Evolutionary conservation across 2,888 invertebrate species (phyloP), one percentile per base, ranked within the genome.

Genomic region (Acleris cristana): DNA sequence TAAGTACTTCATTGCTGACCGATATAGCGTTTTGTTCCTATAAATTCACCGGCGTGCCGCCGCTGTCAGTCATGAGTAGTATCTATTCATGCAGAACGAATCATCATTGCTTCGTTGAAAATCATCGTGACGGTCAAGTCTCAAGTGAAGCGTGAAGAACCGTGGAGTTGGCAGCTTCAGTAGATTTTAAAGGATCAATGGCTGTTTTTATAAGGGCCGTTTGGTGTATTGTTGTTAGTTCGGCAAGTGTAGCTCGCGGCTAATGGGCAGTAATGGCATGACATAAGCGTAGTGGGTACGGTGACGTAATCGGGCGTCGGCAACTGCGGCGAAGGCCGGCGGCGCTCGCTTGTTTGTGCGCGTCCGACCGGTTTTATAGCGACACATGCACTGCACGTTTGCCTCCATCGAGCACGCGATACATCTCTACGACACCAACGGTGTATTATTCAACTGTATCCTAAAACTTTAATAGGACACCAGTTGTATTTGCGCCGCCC

Each of bases 251-350:
- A 57, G 62, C 45, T 65, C 54, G 65, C 55, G 44, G 56, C 67
- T 67, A 67, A 81, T 81, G 74, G 81, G 74, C 72, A 79, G 79
- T 80, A 78, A 76, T 81, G 79, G 84, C 77, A 90, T 92, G 92
- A 92, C 90, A 92, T 91, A 92, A 92, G 87, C 89, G 80, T 68
- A 82, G 74, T 61, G 61, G 64, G 26, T 57, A 62, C 44, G 62
- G 66, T 92, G 90, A 90, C 92, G 92, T 92, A 91, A 92, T 71
- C 89, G 86, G 88, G 89, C 89, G 90, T 84, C 87, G 87, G 85
- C 87, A 84, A 83, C 84, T 78, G 80, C 76, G 76, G 78, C 87
- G 91, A 90, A 91, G 91, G 92, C 90, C 90, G 85, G 76, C 76
- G 77, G 76, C 79, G 84, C 80, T 49, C 56, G 66, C 66, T 26